Conservation (phyloP, 2,113 vertebrate species). For the Ibidorhyncha struthersii region DNA sequence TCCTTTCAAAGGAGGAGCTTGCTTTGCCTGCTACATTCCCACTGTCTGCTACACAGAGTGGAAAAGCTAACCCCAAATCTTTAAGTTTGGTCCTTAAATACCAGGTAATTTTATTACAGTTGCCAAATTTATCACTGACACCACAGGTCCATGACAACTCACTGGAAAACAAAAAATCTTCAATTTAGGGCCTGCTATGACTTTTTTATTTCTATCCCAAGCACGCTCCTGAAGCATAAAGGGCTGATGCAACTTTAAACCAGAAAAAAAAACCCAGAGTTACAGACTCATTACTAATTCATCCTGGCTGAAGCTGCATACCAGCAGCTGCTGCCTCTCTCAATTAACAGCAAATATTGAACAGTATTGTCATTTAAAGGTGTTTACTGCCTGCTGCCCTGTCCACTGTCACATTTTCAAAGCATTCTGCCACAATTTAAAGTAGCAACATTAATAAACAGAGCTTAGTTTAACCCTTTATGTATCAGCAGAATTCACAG, state of each 20-base stretch:
- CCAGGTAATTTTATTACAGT: neutral
- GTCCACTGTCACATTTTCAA: neutral
- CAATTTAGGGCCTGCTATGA: neutral
- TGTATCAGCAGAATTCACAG: neutral
- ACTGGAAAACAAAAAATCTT: neutral
- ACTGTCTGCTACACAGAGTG: neutral
- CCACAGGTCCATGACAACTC: neutral
- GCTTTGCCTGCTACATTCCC: neutral
- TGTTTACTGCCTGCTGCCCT: constrained; percentile 28
- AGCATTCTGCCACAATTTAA: neutral
- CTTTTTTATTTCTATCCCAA: neutral
- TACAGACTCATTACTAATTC: constrained; percentile 51
- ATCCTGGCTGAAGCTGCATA: constrained; percentile 48
- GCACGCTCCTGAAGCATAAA: neutral
- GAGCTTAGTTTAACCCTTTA: neutral
- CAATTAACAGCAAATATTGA: constrained; percentile 57
- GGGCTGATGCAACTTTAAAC: constrained; percentile 45
- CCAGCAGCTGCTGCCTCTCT: constrained; percentile 57
- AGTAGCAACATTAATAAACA: neutral
- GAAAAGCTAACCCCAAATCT: neutral
- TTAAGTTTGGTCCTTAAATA: neutral
- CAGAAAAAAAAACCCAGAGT: neutral
- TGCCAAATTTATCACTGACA: neutral
- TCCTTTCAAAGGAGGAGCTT: neutral
- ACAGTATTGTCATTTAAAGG: constrained; percentile 17